Base-by-base conservation (phyloP, 1,140 invertebrate genomes). In the Pomacea maculata region DNA sequence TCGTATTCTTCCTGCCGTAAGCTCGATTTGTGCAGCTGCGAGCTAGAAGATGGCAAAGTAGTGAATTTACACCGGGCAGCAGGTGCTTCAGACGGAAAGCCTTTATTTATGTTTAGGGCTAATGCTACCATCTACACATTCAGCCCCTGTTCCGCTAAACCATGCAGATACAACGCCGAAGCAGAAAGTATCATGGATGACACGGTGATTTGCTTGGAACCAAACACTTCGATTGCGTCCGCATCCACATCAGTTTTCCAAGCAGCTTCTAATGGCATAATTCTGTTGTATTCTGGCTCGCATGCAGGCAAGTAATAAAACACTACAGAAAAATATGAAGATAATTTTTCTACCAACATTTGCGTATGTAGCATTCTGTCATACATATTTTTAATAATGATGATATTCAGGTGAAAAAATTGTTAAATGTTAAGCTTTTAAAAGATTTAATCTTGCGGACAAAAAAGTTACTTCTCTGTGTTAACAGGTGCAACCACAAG, bases 11-110 rank as follows among this genome's bases (percentile, higher is more conserved):
- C 57, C 1, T 80, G 73, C 67, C 55, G 57, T 54, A 74, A 78
- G 68, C 61, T 81, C n/a, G 65, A 68, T 68, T 34, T 19, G 11
- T 77, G 75, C 19, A 67, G 63, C 10, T 77, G 75, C 21, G 5
- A 17, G 5, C 64, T 77, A 10, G 45, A 68, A 19, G 52, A 77
- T 77, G 75, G 75, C 45, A 52, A 67, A 15, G 63, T 19, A 7
- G 52, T 77, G 29, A 52, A 54, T 52, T 54, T 77, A 65, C 75
- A 77, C 52, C 63, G 64, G 19, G n/a, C 75, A n/a, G 61, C 14
- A 45, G 21, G 34, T 68, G 61, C 75, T 19, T 29, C 64, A 12
- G n/a, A 68, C 19, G 75, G 75, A 52, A 65, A 45, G 21, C 75
- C 75, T 14, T 34, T 77, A 14, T 77, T 77, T 54, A 15, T 25